Evolutionary conservation across 2,888 invertebrate species (phyloP), one percentile per base, ranked within the genome.

Genomic region (Creontiades dilutus): DNA sequence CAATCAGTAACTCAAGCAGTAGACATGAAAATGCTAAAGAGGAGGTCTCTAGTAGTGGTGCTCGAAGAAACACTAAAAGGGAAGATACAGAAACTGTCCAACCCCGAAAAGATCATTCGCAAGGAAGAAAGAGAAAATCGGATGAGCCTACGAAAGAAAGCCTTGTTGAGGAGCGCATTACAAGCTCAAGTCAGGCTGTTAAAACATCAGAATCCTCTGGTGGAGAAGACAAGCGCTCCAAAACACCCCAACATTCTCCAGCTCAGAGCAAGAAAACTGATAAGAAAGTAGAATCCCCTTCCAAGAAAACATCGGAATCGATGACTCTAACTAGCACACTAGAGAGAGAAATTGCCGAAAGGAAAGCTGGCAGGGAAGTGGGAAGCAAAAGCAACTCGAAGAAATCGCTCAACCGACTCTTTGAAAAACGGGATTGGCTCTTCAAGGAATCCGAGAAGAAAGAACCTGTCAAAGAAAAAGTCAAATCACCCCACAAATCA

Each of bases 331-430:
- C 89, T 11, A 91, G 91, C 85, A 92, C 93, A 90, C 92, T 94
- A 23, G 94, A 93, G 91, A 93, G 93, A 92, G 94, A 93, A 93
- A 94, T 92, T 92, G 93, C 93, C 88, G 93, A 93, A 91, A 92
- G 93, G 89, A 93, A 92, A 90, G 91, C 90, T 5, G 92, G 94
- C 91, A 90, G 93, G 92, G 92, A 93, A 92, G 92, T 94, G 93
- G 90, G 93, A 92, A 92, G 93, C 92, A 93, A 93, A 93, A 92
- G 93, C 92, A 93, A 93, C 93, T 92, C 94, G 92, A 93, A 94
- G 90, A 94, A 93, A 37, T 94, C 95, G 2, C 92, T 95, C 84
- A 95, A 95, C 91, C 94, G 94, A 91, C 92, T 95, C 78, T 94
- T 95, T 78, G 95, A 94, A 91, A 94, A 94, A 92, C 93, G 94